These are phyloP conservation scores for Eonycteris spelaea DNA, from an alignment of 2,113 vertebrate species.

Conservation along the genomic window DNA sequence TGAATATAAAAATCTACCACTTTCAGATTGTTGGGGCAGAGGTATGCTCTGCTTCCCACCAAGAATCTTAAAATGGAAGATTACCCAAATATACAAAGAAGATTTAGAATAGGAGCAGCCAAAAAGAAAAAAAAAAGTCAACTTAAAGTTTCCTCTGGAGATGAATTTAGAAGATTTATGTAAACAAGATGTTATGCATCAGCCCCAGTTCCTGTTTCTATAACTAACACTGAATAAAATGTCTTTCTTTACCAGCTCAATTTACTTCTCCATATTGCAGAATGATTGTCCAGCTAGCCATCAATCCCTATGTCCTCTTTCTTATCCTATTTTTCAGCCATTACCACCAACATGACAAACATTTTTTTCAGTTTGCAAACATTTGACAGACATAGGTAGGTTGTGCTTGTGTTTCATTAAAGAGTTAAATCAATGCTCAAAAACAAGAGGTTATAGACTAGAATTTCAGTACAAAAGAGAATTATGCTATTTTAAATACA, in stretches of 20 bases:
- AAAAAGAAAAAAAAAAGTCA: background rate
- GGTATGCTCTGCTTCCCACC: background rate
- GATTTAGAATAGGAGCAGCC: background rate
- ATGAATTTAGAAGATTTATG: constrained; percentile 5
- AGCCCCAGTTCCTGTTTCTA: background rate
- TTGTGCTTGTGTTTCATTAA: background rate
- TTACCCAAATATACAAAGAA: constrained; percentile 12
- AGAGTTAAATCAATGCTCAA: background rate
- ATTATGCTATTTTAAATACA: background rate
- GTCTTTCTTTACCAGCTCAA: background rate
- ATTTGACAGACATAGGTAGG: background rate
- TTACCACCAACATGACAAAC: background rate
- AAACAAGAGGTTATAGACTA: background rate
- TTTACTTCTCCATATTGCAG: background rate
- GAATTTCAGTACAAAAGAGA: background rate
- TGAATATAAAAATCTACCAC: constrained; percentile 1
- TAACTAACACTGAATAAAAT: background rate
- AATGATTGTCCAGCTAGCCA: background rate
- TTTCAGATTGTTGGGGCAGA: constrained; percentile 34
- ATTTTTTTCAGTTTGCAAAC: background rate
- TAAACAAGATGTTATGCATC: background rate
- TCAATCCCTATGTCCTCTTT: background rate
- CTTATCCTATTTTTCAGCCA: background rate
- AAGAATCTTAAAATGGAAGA: constrained; percentile 16
- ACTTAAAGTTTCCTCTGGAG: background rate